Evolutionary conservation across 2,797 vertebrate species (phyloP).

Genomic region (Taenioides sp.): DNA sequence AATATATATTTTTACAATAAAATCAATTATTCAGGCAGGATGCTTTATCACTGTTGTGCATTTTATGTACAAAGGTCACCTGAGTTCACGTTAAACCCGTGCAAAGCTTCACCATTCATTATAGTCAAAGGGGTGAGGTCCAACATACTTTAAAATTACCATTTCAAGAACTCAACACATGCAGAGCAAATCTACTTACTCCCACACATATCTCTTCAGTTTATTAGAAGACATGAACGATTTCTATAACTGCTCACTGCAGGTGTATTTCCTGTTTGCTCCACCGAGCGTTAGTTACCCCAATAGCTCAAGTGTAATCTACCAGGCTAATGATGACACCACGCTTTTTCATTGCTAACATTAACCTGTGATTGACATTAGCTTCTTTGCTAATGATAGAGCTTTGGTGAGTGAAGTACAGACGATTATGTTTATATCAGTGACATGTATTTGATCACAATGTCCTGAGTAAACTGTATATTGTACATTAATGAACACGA

Average conservation of each 20-base stretch:
- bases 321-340: slow-evolving; percentile 46
- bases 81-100: slow-evolving; percentile 16
- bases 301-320: slow-evolving; percentile 22
- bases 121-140: neutral
- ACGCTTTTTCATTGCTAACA: slow-evolving; percentile 47
- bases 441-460: neutral
- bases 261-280: too few species aligned
- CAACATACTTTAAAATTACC: neutral
- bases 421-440: neutral
- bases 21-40: neutral
- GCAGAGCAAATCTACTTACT: neutral
- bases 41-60: neutral
- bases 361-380: slow-evolving; percentile 46
- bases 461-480: neutral
- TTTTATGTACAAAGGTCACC: slow-evolving; percentile 3
- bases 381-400: slow-evolving; percentile 36
- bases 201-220: neutral
- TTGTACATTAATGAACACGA: neutral
- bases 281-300: neutral
- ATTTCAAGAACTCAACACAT: neutral
- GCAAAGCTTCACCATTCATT: slow-evolving; percentile 28
- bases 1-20: neutral
- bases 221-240: neutral
- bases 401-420: neutral
- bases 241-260: neutral